Conservation (phyloP, 2,888 invertebrate genomes). For the Drosophila austrosaltans region DNA sequence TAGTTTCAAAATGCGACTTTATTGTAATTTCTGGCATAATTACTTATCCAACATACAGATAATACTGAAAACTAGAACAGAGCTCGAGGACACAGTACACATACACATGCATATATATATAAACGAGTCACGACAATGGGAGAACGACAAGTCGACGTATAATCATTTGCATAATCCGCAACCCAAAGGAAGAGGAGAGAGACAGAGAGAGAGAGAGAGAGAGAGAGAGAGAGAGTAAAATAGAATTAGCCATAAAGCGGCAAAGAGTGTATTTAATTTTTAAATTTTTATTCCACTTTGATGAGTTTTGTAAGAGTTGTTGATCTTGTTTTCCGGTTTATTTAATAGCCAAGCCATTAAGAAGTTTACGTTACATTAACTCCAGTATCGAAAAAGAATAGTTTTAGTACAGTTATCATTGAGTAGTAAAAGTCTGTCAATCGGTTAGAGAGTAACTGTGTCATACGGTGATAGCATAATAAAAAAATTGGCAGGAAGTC, state of each 20-base stretch:
- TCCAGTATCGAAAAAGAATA: background rate
- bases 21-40: constrained; percentile 65
- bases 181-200: constrained; percentile 22
- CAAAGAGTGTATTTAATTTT: constrained; percentile 46
- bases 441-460: background rate
- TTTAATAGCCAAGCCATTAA: constrained; percentile 10
- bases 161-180: constrained; percentile 60
- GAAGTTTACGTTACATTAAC: constrained; percentile 2
- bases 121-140: constrained; percentile 18
- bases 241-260: constrained; percentile 35
- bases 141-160: constrained; percentile 24
- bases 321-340: background rate
- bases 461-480: background rate
- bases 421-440: background rate
- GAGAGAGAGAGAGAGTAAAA: constrained; percentile 1
- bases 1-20: constrained; percentile 42
- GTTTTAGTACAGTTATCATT: background rate
- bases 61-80: constrained; percentile 57
- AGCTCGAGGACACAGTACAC: constrained; percentile 8
- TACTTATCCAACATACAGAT: constrained; percentile 57
- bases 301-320: constrained; percentile 25
- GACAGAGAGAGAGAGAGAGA: background rate
- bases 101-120: background rate
- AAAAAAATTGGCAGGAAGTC: background rate
- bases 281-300: constrained; percentile 37